phyloP scores from a whole-genome alignment of 2,888 invertebrate genomes.

The Scaptomyza cyrtandrae region DNA sequence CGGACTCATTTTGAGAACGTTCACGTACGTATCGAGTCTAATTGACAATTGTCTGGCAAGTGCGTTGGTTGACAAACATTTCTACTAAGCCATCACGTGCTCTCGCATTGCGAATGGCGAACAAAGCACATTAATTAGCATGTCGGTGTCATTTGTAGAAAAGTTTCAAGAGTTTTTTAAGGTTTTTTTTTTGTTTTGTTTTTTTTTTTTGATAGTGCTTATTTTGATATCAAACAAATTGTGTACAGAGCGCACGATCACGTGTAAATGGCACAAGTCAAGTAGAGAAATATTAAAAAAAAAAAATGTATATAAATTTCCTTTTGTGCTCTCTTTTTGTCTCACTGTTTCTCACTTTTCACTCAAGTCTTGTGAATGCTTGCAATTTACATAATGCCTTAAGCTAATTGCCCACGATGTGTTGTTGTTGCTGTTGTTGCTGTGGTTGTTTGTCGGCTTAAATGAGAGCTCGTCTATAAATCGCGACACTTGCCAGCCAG shows the following conservation, averaged over 20 bases:
- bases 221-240: slow-evolving; percentile 49
- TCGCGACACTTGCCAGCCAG: slow-evolving; percentile 45
- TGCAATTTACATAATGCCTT: slow-evolving; percentile 37
- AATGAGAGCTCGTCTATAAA: slow-evolving; percentile 43
- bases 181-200: slow-evolving; percentile 18
- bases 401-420: slow-evolving; percentile 32
- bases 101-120: slow-evolving; percentile 45
- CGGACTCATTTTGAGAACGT: background rate
- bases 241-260: slow-evolving; percentile 21
- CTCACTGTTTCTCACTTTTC: slow-evolving; percentile 1
- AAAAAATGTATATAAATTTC: slow-evolving; percentile 19
- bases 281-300: slow-evolving; percentile 25
- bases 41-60: slow-evolving; percentile 74
- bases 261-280: slow-evolving; percentile 29
- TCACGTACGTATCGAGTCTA: slow-evolving; percentile 38
- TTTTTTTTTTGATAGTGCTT: slow-evolving; percentile 30
- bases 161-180: slow-evolving; percentile 25
- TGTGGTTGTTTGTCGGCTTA: slow-evolving; percentile 19
- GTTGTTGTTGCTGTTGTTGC: background rate
- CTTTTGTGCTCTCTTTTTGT: slow-evolving; percentile 8
- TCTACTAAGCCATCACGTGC: slow-evolving; percentile 63
- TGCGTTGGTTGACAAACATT: slow-evolving; percentile 71
- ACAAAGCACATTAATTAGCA: slow-evolving; percentile 75
- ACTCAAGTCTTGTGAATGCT: slow-evolving; percentile 1
- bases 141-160: slow-evolving; percentile 61